phyloP scores from a whole-genome alignment of 1,140 invertebrate genomes.

The Drosophila oshimai region DNA sequence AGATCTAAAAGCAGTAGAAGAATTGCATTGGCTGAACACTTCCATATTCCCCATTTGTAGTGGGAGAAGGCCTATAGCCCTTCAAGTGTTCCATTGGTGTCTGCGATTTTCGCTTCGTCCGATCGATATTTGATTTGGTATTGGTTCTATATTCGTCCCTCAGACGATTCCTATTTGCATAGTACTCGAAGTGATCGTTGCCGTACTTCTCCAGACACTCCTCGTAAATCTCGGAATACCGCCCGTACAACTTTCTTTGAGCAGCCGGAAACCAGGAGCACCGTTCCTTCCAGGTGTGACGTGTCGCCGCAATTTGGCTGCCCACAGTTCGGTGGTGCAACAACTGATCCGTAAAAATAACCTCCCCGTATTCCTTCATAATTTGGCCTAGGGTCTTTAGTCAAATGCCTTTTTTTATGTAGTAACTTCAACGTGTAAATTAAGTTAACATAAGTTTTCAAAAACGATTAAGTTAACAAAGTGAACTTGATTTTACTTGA shows the following conservation, averaged over 20 bases:
- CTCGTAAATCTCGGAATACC: conserved; percentile 19
- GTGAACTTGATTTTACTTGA: background rate
- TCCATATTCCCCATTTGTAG: conserved; percentile 44
- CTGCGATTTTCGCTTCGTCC: background rate
- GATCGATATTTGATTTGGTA: background rate
- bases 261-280: conserved; percentile 35
- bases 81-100: conserved; percentile 28
- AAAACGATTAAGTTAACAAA: background rate
- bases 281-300: background rate
- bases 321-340: conserved; percentile 9
- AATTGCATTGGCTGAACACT: conserved; percentile 7
- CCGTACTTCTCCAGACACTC: conserved; percentile 32
- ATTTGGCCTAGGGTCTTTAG: background rate
- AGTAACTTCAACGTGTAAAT: background rate
- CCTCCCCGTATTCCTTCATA: conserved; percentile 2
- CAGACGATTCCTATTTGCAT: conserved; percentile 11
- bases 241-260: conserved; percentile 1
- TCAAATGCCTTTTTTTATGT: background rate
- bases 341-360: conserved; percentile 29
- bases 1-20: conserved; percentile 2
- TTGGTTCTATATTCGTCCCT: background rate
- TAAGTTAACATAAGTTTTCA: too few relatives aligned
- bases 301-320: background rate
- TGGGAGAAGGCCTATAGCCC: background rate
- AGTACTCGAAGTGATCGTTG: conserved; percentile 22